Percentiles rank a stretch among this genome's conserved stretches.
Conservation (phyloP, 2,797 vertebrate genomes). For the Aldrovandia affinis region DNA sequence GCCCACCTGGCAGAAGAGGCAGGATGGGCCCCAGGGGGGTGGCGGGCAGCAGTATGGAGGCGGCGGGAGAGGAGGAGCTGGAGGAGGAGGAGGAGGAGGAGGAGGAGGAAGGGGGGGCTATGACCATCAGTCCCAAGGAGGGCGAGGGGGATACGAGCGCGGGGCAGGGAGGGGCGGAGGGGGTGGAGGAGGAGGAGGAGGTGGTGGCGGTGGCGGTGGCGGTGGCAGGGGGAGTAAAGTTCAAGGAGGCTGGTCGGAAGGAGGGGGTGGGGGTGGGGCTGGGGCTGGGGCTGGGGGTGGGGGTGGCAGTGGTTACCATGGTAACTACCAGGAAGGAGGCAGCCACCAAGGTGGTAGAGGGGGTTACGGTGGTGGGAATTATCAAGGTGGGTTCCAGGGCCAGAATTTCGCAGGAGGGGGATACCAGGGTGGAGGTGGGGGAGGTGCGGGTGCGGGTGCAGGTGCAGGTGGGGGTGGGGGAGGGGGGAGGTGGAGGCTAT, state of each 20-base stretch:
- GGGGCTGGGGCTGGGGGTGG: constrained; percentile 59
- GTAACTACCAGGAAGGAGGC: constrained; percentile 68
- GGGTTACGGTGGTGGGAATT: constrained; percentile 70
- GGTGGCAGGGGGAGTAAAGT: constrained; percentile 74
- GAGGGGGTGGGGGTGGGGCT: constrained; percentile 63
- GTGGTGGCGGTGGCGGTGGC: constrained; percentile 78
- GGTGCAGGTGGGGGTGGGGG: constrained; percentile 81
- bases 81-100: constrained; percentile 60
- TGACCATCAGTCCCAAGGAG: constrained; percentile 58
- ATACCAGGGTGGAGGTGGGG: constrained; percentile 64
- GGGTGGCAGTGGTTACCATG: constrained; percentile 74
- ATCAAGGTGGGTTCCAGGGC: constrained; percentile 81
- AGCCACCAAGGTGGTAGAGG: constrained; percentile 72
- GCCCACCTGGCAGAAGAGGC: constrained; percentile 97
- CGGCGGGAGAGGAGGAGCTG: constrained; percentile 78
- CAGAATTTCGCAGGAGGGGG: constrained; percentile 78
- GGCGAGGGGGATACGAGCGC: constrained; percentile 73
- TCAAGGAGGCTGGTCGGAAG: constrained; percentile 79
- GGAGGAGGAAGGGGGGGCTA: constrained; percentile 61
- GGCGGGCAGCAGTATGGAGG: constrained; percentile 72
- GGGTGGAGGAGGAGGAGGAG: constrained; percentile 74
- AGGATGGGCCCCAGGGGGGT: constrained; percentile 83
- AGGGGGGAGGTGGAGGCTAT: constrained; percentile 46
- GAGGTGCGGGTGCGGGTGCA: constrained; percentile 74
- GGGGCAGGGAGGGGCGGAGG: constrained; percentile 79